Percentiles rank a stretch among this genome's conserved stretches.
Conservation (phyloP, 2,113 vertebrate species). For the Columba janthina region DNA sequence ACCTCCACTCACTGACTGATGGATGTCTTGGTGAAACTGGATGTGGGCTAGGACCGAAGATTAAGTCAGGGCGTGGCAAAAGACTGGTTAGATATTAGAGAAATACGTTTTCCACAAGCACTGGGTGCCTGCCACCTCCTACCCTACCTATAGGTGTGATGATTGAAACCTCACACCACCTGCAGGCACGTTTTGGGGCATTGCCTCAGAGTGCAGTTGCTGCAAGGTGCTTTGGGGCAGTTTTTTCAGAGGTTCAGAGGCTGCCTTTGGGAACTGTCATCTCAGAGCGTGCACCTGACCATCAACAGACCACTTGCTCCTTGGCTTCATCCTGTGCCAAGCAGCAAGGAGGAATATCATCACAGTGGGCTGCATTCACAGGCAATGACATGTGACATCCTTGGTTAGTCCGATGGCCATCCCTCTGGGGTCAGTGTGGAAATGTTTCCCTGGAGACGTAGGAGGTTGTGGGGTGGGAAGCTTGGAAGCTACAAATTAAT, state of each 20-base stretch:
- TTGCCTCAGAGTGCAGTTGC: background rate
- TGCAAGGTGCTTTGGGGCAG: background rate
- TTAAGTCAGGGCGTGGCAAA: background rate
- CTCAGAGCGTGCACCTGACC: background rate
- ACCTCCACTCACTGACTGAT: background rate
- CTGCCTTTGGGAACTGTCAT: background rate
- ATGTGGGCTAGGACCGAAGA: background rate
- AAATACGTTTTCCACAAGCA: fast-evolving
- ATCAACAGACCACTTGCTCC: background rate
- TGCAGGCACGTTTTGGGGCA: background rate
- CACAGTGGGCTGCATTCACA: background rate
- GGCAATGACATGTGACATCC: background rate
- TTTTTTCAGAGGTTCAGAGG: background rate
- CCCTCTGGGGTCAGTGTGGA: background rate
- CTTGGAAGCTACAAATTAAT: background rate
- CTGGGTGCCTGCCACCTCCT: background rate
- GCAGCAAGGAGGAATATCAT: background rate
- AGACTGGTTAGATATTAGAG: background rate
- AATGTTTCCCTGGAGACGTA: background rate
- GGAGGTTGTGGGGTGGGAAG: background rate
- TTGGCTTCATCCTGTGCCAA: background rate
- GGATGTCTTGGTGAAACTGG: background rate
- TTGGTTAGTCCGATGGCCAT: background rate
- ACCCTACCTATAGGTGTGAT: background rate
- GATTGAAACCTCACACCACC: background rate